These are phyloP conservation scores for Lucinisca nassula DNA, from an alignment of 2,888 invertebrate genomes.

Conservation along the genomic window DNA sequence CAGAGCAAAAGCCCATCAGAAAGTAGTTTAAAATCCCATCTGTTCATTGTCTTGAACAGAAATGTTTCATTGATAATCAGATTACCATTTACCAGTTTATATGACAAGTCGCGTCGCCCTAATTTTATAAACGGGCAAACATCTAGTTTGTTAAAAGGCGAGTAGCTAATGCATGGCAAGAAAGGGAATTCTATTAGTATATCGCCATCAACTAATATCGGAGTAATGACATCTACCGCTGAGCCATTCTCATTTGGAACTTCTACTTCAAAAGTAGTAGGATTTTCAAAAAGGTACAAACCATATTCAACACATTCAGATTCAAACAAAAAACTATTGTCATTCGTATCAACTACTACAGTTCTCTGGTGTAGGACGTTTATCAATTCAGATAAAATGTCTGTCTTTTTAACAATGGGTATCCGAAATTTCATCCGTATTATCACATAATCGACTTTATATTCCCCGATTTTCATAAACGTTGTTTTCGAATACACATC, in stretches of 20 bases:
- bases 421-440: not conserved
- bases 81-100: not conserved
- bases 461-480: not conserved
- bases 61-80: not conserved
- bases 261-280: not conserved
- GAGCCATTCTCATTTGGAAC: not conserved
- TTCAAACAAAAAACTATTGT: not conserved
- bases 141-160: not conserved
- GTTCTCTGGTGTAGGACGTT: not conserved
- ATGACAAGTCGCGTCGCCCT: not conserved
- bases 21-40: not conserved
- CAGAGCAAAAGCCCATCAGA: not conserved
- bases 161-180: not conserved
- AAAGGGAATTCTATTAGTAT: not conserved
- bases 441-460: not conserved
- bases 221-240: not conserved
- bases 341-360: not conserved
- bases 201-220: not conserved
- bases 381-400: not conserved
- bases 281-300: not conserved
- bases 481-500: not conserved
- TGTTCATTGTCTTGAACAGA: not conserved
- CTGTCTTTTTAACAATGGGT: not conserved
- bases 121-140: not conserved
- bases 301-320: not conserved